Conservation (phyloP, 2,113 vertebrate genomes). For the Uropsilus gracilis region DNA sequence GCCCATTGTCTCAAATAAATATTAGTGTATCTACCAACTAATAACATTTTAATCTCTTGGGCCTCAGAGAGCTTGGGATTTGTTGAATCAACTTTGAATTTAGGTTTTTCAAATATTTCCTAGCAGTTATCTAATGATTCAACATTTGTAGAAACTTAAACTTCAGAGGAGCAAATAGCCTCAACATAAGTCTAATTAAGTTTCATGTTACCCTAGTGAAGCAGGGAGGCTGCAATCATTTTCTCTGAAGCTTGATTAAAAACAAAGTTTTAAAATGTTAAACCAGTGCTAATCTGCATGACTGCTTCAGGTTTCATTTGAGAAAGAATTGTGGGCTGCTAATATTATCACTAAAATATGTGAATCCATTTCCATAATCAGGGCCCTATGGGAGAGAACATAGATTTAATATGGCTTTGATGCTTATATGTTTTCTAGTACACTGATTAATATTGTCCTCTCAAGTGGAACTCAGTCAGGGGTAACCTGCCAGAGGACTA, state of each 20-base stretch:
- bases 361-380: constrained; percentile 63
- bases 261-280: constrained; percentile 59
- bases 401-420: constrained; percentile 12
- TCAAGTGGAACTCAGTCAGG: constrained; percentile 39
- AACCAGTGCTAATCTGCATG: constrained; percentile 34
- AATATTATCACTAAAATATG: constrained; percentile 48
- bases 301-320: constrained; percentile 52
- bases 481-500: constrained; percentile 9
- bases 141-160: constrained; percentile 32
- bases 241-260: constrained; percentile 28
- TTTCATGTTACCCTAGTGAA: constrained; percentile 25
- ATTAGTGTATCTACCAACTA: constrained; percentile 49
- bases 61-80: constrained; percentile 43
- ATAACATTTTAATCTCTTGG: constrained; percentile 50
- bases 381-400: background rate
- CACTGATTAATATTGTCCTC: constrained; percentile 29
- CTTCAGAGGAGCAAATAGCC: constrained; percentile 48
- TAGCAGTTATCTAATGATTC: constrained; percentile 64
- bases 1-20: constrained; percentile 56
- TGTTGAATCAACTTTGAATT: constrained; percentile 64
- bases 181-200: constrained; percentile 59
- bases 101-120: constrained; percentile 31
- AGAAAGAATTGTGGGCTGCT: constrained; percentile 54
- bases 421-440: background rate
- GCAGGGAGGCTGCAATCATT: background rate